Conservation (phyloP, 2,797 vertebrate species). For the Urophycis tenuis region DNA sequence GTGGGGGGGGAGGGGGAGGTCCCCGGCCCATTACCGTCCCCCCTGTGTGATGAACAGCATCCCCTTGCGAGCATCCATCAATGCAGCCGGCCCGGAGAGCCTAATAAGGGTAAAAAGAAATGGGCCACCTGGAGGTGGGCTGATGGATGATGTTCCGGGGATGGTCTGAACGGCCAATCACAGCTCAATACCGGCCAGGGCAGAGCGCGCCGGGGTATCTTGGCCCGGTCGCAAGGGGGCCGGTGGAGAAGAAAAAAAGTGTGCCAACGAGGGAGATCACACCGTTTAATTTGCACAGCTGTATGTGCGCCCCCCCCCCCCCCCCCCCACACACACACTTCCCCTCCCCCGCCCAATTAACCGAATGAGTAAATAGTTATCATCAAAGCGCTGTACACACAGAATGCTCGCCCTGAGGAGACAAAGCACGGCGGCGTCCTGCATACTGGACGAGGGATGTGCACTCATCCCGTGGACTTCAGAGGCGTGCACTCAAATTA, state of each 20-base stretch:
- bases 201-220: constrained; percentile 31
- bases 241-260: constrained; percentile 24
- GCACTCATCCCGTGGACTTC: neutral
- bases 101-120: constrained; percentile 43
- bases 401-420: neutral
- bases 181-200: constrained; percentile 57
- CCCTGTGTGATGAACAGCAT: constrained; percentile 49
- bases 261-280: neutral
- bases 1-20: constrained; percentile 32
- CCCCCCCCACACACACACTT: too few species aligned
- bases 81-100: constrained; percentile 42
- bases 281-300: constrained; percentile 3
- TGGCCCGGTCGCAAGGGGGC: constrained; percentile 15
- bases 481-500: neutral
- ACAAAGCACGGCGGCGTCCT: neutral
- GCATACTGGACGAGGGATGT: neutral
- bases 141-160: constrained; percentile 59
- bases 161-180: constrained; percentile 61
- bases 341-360: too few species aligned
- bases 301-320: neutral
- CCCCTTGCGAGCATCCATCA: constrained; percentile 56
- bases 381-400: neutral
- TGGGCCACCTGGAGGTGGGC: constrained; percentile 43
- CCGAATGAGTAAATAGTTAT: neutral
- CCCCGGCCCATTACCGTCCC: constrained; percentile 44